A percentile compares a stretch with the other conserved stretches of the same genome.
Evolutionary conservation across 2,888 invertebrate genomes (phyloP).

Genomic region (Teleiodes luculella): DNA sequence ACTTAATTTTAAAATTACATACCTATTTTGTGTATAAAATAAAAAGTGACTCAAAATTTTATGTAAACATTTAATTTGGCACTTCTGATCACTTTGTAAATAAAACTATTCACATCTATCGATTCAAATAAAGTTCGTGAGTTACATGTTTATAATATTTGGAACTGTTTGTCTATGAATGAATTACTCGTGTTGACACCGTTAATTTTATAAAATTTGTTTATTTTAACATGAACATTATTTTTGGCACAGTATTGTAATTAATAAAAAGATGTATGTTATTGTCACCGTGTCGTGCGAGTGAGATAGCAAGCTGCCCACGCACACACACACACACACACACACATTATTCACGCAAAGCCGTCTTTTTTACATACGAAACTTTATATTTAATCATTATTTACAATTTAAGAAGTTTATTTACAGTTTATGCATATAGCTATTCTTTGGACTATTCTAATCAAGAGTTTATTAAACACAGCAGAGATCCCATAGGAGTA

Average conservation of each 20-base stretch:
- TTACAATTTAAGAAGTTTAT: constrained; percentile 38
- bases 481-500: constrained; percentile 75
- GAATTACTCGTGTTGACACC: too few species aligned
- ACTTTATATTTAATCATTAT: constrained; percentile 33
- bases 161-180: too few species aligned
- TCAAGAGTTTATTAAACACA: constrained; percentile 68
- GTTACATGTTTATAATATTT: too few species aligned
- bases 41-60: too few species aligned
- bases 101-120: too few species aligned
- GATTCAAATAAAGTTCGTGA: too few species aligned
- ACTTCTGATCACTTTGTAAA: too few species aligned
- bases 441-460: constrained; percentile 65
- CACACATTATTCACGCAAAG: constrained; percentile 30
- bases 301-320: constrained; percentile 1
- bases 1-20: constrained; percentile 25
- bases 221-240: background rate
- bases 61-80: too few species aligned
- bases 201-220: too few species aligned
- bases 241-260: constrained; percentile 8
- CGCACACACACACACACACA: background rate
- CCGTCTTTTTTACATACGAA: constrained; percentile 63
- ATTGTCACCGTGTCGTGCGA: constrained; percentile 62
- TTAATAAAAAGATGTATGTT: constrained; percentile 58
- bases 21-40: constrained; percentile 16
- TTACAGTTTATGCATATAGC: constrained; percentile 48